Base-by-base conservation (phyloP, 2,113 vertebrate genomes). In the Rhynchomys soricoides region DNA sequence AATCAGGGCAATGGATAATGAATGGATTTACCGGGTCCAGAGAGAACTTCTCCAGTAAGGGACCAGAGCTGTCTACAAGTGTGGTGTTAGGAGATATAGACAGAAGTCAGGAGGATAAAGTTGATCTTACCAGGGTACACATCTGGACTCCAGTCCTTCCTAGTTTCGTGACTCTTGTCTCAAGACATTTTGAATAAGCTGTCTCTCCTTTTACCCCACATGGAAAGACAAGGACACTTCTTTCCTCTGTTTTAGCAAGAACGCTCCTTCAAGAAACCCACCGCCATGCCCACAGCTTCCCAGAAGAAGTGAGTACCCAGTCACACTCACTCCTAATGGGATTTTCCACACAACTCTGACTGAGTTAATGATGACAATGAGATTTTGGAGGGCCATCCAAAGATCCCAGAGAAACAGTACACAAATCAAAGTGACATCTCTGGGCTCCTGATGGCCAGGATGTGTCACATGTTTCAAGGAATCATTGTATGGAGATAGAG, bases 161-260 rank as follows among this genome's bases (percentile, higher is more conserved):
- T 11, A 19, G n/a, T 24, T 86, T n/a, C 48, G 45, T 26, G 21
- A 26, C 31, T 79, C 43, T 89, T 29, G 9, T 50, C 62, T 57
- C 62, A 15, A 40, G 15, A 40, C 68, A 21, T 77, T 70, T 86
- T 43, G 21, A 79, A 77, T 74, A 8, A 45, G 55, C 59, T 37
- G 7, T 52, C 19, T 91, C 45, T 70, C 68, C 68, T 95, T 81
- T 95, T 82, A 78, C 29, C 10, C 48, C 12, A n/a, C 43, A 1
- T 29, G 12, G 52, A 93, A 93, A 52, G 74, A 55, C 43, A 91
- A 81, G 31, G 10, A n/a, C 52, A 24, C 5, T 10, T 52, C 31
- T 95, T 86, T 68, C 31, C 31, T 71, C 43, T 88, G 88, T 37
- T 91, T 74, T 70, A 92, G 70, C 68, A 89, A 94, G 66, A 89